Evolutionary conservation across 1,140 invertebrate genomes (phyloP), one percentile per base, ranked within the genome.

Genomic region (Cotesia typhae): DNA sequence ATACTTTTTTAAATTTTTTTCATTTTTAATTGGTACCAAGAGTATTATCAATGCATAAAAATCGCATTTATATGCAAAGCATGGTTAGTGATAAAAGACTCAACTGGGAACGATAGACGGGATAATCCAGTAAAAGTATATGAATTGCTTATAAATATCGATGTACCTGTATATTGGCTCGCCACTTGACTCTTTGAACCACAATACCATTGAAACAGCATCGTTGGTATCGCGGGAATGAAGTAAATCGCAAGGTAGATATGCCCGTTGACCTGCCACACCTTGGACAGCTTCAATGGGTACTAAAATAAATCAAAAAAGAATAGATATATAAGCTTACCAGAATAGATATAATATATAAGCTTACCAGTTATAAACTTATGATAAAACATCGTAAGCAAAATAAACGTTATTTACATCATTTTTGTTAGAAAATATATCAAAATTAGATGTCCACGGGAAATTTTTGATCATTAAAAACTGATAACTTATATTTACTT

Each of bases 171-270:
- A 95, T 70, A 96, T 88, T 9, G 94, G 94, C 77, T 95, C 94
- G 66, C 92, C 92, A 78, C 93, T 93, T 53, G 91, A 90, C 82
- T 94, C 94, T 81, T 94, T 94, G 84, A 95, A 95, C 93, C 94
- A 96, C 4, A 96, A 88, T 64, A 96, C 94, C 92, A 96, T 95
- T 67, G 93, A 92, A 57, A 95, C 92, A 3, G 90, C 90, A 85
- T 95, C 94, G 80, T 93, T 92, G 53, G 90, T 88, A 72, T 93
- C 91, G 73, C 91, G 88, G 2, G 93, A 91, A 75, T 92, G 90
- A 57, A 75, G 70, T 74, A 95, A 94, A 84, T 95, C 92, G 85
- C 94, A 96, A 4, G 94, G 94, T 60, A 96, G 87, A 72, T 90
- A 90, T 4, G 92, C 92, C 79, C 91, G 93, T 82, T 92, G 91